Percentiles rank a stretch among this genome's conserved stretches.
phyloP scores from a whole-genome alignment of 2,113 vertebrate species.

The Perognathus longimembris region DNA sequence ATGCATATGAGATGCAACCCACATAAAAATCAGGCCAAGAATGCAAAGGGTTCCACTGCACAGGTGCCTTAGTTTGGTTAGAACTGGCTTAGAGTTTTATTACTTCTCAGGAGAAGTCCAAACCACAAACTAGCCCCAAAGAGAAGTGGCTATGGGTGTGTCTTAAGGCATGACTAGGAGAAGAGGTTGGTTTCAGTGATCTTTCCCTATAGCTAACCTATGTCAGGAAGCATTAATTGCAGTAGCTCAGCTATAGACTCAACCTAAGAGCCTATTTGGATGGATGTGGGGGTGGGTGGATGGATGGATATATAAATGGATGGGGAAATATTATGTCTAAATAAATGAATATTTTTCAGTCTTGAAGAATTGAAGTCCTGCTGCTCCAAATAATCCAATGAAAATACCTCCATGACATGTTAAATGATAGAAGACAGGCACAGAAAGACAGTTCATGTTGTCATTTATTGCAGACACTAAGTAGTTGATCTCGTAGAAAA shows the following conservation, averaged over 20 bases:
- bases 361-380: neutral
- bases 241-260: neutral
- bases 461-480: neutral
- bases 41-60: too few relatives aligned
- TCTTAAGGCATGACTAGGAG: too few relatives aligned
- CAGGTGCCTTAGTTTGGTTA: too few relatives aligned
- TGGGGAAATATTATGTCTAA: neutral
- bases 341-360: neutral
- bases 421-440: neutral
- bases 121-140: too few relatives aligned
- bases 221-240: neutral
- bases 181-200: too few relatives aligned
- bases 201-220: too few relatives aligned
- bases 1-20: too few relatives aligned
- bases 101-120: too few relatives aligned
- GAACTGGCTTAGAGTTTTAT: too few relatives aligned
- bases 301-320: neutral
- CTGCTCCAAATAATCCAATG: neutral
- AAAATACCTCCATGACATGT: neutral
- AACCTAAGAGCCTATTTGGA: too few relatives aligned
- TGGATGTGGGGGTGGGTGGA: neutral
- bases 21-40: too few relatives aligned
- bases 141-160: too few relatives aligned
- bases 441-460: neutral
- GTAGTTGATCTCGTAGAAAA: neutral